Percentiles rank a stretch among this genome's conserved stretches.
Conservation (phyloP, 2,888 invertebrate species). For the Ectemnius lituratus region DNA sequence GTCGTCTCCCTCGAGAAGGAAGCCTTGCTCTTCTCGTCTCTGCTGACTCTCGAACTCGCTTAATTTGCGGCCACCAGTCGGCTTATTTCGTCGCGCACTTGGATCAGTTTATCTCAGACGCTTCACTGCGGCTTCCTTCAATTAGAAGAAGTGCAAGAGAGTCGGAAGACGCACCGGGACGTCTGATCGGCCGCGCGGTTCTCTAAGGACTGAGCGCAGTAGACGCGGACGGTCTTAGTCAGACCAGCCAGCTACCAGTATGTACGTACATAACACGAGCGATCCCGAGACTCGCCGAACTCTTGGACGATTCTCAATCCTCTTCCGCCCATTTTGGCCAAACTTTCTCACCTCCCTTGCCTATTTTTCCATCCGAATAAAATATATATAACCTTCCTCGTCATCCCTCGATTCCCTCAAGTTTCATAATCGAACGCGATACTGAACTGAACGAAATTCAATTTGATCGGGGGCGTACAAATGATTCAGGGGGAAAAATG, state of each 20-base stretch:
- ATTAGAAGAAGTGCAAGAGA: conserved; percentile 18
- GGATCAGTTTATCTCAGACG: conserved; percentile 58
- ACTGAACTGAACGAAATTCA: background rate
- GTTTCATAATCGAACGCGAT: background rate
- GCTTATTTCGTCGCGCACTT: conserved; percentile 56
- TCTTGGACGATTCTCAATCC: background rate
- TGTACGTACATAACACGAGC: conserved; percentile 24
- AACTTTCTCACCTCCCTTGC: background rate
- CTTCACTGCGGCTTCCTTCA: conserved; percentile 44
- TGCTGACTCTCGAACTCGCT: conserved; percentile 33
- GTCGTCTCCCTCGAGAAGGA: conserved; percentile 13
- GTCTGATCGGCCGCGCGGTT: conserved; percentile 52
- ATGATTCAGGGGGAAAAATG: background rate
- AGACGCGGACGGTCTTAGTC: conserved; percentile 5
- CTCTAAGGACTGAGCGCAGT: conserved; percentile 53
- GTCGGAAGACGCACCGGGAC: conserved; percentile 32
- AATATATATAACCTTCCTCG: background rate
- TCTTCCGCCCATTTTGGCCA: background rate
- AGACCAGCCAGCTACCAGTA: background rate
- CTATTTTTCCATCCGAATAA: background rate
- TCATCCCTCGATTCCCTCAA: background rate
- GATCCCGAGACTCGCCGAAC: conserved; percentile 27
- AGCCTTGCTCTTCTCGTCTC: background rate
- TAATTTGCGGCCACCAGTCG: conserved; percentile 35
- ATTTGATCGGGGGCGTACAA: background rate